Evolutionary conservation across 1,140 invertebrate species (phyloP).

Genomic region (Drosophila burlai): DNA sequence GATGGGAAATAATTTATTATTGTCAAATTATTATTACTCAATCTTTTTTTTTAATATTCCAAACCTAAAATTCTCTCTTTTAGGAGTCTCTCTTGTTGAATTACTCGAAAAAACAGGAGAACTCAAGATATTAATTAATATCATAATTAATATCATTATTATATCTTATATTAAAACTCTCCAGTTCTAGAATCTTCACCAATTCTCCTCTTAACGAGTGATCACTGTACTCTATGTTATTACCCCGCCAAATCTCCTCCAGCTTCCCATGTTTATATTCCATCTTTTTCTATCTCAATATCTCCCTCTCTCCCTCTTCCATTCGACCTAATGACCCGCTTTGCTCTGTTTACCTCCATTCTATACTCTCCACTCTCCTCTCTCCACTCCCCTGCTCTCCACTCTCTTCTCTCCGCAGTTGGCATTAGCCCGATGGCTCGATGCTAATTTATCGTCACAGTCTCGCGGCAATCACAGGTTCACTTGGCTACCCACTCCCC

Average conservation of each 20-base stretch:
- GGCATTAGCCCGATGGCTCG: conserved; percentile 40
- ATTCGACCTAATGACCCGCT: conserved; percentile 71
- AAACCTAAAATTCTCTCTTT: too few species aligned
- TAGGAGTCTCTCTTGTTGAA: not conserved
- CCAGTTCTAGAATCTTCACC: too few species aligned
- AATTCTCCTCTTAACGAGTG: not conserved
- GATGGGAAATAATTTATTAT: too few species aligned
- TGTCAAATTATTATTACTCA: too few species aligned
- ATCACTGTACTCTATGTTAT: conserved; percentile 5
- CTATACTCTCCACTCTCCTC: not conserved
- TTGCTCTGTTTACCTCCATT: conserved; percentile 45
- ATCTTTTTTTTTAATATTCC: too few species aligned
- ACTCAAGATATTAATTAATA: too few species aligned
- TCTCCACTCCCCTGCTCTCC: not conserved
- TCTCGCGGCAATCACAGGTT: conserved; percentile 69
- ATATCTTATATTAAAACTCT: too few species aligned
- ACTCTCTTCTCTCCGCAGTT: conserved; percentile 2
- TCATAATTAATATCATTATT: too few species aligned
- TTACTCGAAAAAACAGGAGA: too few species aligned
- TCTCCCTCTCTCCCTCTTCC: conserved; percentile 1
- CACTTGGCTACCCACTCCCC: conserved; percentile 20
- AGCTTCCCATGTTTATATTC: conserved; percentile 26
- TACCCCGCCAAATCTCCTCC: not conserved
- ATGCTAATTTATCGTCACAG: conserved; percentile 79
- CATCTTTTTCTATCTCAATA: conserved; percentile 1